phyloP scores from a whole-genome alignment of 2,113 vertebrate genomes.

The Xenopus laevis region DNA sequence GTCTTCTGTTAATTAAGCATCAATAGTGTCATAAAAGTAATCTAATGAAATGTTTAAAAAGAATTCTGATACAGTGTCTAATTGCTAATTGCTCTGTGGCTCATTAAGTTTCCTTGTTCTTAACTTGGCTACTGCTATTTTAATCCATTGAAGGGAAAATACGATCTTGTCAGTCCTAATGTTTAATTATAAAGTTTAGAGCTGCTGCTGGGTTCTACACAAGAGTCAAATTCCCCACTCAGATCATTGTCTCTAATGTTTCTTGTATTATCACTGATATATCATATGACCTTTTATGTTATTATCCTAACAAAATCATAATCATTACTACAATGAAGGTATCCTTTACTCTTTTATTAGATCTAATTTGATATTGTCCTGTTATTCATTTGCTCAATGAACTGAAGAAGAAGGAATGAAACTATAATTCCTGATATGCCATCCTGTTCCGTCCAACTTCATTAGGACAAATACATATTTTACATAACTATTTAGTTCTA shows the following conservation, averaged over 20 bases:
- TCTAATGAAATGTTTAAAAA: conserved; percentile 31
- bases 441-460: no score
- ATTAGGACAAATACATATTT: no score
- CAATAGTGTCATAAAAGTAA: conserved; percentile 10
- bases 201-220: conserved; percentile 10
- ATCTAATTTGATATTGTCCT: conserved; percentile 25
- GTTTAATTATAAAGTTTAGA: conserved; percentile 34
- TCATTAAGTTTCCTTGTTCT: conserved; percentile 35
- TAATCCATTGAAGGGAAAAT: conserved; percentile 32
- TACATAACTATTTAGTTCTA: no score
- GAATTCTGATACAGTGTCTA: conserved; percentile 23
- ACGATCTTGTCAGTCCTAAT: conserved; percentile 27
- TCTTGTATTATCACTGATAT: conserved; percentile 17
- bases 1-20: neutral
- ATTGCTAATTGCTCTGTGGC: conserved; percentile 37
- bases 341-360: conserved; percentile 25
- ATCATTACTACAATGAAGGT: conserved; percentile 34
- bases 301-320: conserved; percentile 6
- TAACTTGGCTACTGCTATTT: conserved; percentile 31
- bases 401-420: conserved; percentile 10
- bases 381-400: conserved; percentile 18
- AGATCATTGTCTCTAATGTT: conserved; percentile 29
- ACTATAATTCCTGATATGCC: neutral
- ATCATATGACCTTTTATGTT: conserved; percentile 40
- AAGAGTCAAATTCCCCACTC: conserved; percentile 7